phyloP scores from a whole-genome alignment of 2,888 invertebrate species.

The Nephrotoma flavescens region DNA sequence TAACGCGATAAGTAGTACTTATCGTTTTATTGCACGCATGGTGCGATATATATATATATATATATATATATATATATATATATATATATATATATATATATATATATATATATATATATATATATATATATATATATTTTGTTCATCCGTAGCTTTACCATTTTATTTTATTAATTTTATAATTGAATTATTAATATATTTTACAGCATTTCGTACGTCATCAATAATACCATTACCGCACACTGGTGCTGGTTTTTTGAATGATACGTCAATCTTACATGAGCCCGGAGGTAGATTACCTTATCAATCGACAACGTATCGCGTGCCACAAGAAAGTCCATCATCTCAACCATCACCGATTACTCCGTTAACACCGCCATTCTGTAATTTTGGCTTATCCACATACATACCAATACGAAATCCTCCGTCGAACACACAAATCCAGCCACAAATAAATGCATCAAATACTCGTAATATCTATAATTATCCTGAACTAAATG shows the following conservation, averaged over 20 bases:
- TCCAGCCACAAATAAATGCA: conserved; percentile 18
- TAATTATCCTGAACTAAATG: background rate
- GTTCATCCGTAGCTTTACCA: too few species aligned
- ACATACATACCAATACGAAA: conserved; percentile 5
- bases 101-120: too few species aligned
- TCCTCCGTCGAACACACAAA: background rate
- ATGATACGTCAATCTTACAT: conserved; percentile 26
- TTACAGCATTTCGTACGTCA: background rate
- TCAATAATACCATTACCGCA: background rate
- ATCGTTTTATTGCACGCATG: too few species aligned
- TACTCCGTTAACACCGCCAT: conserved; percentile 19
- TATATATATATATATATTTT: too few species aligned
- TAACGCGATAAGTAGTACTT: too few species aligned
- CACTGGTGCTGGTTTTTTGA: background rate
- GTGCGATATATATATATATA: too few species aligned
- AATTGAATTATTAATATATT: background rate
- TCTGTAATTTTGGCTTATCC: conserved; percentile 18
- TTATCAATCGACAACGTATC: conserved; percentile 16
- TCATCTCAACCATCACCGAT: conserved; percentile 30
- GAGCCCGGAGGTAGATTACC: conserved; percentile 31
- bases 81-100: too few species aligned
- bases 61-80: too few species aligned
- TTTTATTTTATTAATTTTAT: background rate
- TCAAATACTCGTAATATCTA: background rate
- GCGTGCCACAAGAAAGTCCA: conserved; percentile 24